Evolutionary conservation across 2,797 vertebrate genomes (phyloP).

Genomic region (Falco columbarius): DNA sequence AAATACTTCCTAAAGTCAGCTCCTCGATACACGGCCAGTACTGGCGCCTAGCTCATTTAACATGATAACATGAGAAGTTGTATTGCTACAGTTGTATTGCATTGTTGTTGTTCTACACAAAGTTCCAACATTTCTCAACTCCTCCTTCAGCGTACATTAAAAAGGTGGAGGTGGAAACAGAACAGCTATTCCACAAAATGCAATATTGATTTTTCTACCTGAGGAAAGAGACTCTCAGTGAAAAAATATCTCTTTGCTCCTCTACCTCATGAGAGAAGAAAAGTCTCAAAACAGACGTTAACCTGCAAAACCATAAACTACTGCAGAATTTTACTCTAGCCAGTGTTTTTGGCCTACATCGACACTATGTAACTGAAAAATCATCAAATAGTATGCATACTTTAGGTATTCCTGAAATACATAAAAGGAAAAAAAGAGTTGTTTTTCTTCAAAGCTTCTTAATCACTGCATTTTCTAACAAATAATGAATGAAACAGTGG

Average conservation of each 20-base stretch:
- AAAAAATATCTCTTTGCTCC: constrained; percentile 88
- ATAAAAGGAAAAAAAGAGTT: background rate
- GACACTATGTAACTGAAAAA: background rate
- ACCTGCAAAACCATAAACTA: constrained; percentile 64
- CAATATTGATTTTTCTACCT: constrained; percentile 82
- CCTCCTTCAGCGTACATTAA: constrained; percentile 52
- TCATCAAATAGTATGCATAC: background rate
- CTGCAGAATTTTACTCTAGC: background rate
- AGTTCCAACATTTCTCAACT: constrained; percentile 81
- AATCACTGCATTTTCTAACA: background rate
- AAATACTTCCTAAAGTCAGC: constrained; percentile 59
- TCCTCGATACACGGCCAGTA: constrained; percentile 47
- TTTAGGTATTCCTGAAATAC: background rate
- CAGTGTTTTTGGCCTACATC: background rate
- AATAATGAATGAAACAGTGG: background rate
- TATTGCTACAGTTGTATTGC: constrained; percentile 72
- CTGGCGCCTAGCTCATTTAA: constrained; percentile 74
- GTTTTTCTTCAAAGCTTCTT: background rate
- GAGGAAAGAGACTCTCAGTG: constrained; percentile 85
- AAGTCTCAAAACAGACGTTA: constrained; percentile 64
- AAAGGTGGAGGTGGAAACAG: background rate
- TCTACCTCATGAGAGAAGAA: constrained; percentile 77
- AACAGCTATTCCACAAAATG: constrained; percentile 69
- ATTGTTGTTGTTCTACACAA: constrained; percentile 80
- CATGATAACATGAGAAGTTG: constrained; percentile 42